Base-by-base conservation (phyloP, 1,140 invertebrate species). In the Dinoponera quadriceps region DNA sequence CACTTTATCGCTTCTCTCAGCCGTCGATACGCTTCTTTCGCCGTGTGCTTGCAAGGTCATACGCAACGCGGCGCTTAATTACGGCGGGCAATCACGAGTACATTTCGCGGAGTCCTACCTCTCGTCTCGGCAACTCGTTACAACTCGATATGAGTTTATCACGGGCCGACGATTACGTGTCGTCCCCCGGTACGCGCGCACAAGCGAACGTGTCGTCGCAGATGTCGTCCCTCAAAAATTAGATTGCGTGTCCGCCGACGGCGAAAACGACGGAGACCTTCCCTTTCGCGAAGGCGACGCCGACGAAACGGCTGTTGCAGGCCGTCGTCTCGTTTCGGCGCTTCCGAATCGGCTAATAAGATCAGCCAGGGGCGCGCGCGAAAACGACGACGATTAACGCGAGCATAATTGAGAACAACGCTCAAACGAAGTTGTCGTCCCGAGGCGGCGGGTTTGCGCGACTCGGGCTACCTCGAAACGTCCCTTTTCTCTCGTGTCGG, bases 341-440 rank as follows among this genome's bases (percentile, higher is more conserved):
- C 63, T 78, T 7, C 75, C 55, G 63, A 78, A 69, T 78, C 75
- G 75, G 65, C 75, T 80, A 80, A 80, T 80, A 69, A 80, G 55
- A 80, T 80, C 75, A 80, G 65, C 33, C 38, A 13, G 18, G 33
- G 18, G 22, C 25, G 51, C 33, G 49, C 51, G 22, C 51, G 38
- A 44, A 44, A 57, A 69, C 63, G 33, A 78, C 74, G 49, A 38
- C 82, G 74, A 81, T 84, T 78, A 84, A 81, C 82, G 55, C 62
- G 77, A 69, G 60, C 63, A 84, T 84, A 84, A 84, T 84, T 84
- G 83, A 54, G 68, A 82, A 82, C 65, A 84, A 82, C 60, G 78
- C n/a, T 66, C 55, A 71, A 84, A 82, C 77, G 83, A 82, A 82
- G 66, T 84, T 84, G 63, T 51, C 65, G 38, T 80, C 75, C 65